phyloP scores from a whole-genome alignment of 2,797 vertebrate genomes.

The Sebastes reedi region DNA sequence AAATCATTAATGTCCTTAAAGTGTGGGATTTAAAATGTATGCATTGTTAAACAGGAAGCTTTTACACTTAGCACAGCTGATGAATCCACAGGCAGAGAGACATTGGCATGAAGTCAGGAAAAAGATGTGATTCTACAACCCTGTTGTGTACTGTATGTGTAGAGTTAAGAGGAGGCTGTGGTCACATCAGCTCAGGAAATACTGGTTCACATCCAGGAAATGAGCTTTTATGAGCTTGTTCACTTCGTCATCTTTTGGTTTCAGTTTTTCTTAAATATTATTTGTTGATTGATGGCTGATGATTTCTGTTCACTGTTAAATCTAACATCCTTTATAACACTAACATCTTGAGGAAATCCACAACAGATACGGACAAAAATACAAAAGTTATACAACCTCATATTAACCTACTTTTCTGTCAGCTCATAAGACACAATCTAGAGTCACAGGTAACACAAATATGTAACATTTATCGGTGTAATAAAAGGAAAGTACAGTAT shows the following conservation, averaged over 20 bases:
- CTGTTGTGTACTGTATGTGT: neutral
- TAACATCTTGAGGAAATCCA: neutral
- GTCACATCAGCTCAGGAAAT: conserved; percentile 13
- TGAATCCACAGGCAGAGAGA: neutral
- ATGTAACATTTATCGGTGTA: neutral
- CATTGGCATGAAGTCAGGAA: neutral
- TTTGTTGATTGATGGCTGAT: neutral
- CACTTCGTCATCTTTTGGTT: neutral
- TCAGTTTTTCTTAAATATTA: neutral
- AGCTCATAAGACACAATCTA: neutral
- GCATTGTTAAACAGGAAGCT: too few relatives aligned
- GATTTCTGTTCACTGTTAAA: neutral
- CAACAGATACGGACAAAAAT: too few relatives aligned
- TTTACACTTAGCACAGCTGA: neutral
- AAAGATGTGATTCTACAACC: neutral
- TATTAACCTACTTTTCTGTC: neutral
- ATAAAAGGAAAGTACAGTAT: neutral
- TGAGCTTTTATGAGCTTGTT: conserved; percentile 8
- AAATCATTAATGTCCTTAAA: conserved; percentile 2
- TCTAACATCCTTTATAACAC: neutral
- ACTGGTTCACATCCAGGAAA: conserved; percentile 18
- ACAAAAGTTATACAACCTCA: neutral
- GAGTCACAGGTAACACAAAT: neutral
- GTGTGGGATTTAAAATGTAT: neutral
- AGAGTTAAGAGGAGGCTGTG: neutral